Evolutionary conservation across 2,888 invertebrate genomes (phyloP), one percentile per base, ranked within the genome.

Genomic region (Coelopa pilipes): DNA sequence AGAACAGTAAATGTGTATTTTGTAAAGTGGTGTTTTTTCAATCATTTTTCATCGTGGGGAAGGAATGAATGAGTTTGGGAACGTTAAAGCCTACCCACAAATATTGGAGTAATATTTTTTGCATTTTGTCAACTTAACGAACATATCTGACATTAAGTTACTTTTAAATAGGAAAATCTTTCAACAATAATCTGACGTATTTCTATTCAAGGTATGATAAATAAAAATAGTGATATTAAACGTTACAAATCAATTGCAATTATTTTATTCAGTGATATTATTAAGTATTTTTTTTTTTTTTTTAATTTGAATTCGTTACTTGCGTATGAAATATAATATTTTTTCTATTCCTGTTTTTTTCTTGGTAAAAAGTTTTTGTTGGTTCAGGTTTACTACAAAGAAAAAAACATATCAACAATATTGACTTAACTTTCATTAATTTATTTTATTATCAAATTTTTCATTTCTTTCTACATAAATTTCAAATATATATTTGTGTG

Each of bases 381-480:
- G 65, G 7, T 65, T 46, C 5, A 19, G n/a, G 13, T 46, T 68
- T 68, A 57, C 68, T 19, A 59, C 15, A 19, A 24, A 49, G 13
- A 15, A 71, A 67, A 55, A 65, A 71, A n/a, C n/a, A 71, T 17
- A 62, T 62, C 50, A 70, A 73, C 67, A 69, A 70, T 68, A 71
- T 55, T 62, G 71, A 75, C 73, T 71, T 76, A 73, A 72, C 66
- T 66, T 75, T 75, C 74, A 73, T 74, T 65, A 65, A 68, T 66
- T 74, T 70, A 59, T 62, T 66, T 70, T 63, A 70, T 76, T 71
- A 76, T 74, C 72, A 76, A 73, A 74, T 72, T 59, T 75, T 74
- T 74, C 63, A 72, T 66, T 71, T 67, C 53, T 68, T 59, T 72
- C 68, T 71, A 73, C 74, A 73, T 72, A 50, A 74, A 72, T 68